phyloP scores from a whole-genome alignment of 2,888 invertebrate species.

The Tetranychus piercei region DNA sequence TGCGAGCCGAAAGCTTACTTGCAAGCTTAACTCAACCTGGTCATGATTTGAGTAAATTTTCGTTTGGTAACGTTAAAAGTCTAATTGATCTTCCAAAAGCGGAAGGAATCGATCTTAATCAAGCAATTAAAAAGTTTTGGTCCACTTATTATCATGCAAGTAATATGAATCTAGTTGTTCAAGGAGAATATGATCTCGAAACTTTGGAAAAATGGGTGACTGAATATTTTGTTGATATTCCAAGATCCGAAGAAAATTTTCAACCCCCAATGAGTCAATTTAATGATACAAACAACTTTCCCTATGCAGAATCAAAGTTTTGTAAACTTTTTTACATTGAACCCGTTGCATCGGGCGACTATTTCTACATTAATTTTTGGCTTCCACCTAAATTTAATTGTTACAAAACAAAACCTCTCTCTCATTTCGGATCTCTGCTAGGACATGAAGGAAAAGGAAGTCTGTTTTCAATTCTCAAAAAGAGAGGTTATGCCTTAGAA shows the following conservation, averaged over 20 bases:
- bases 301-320: constrained; percentile 30
- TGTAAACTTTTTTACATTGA: constrained; percentile 31
- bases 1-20: constrained; percentile 16
- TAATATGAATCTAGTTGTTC: constrained; percentile 22
- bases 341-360: constrained; percentile 31
- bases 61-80: constrained; percentile 20
- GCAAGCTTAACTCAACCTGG: constrained; percentile 9
- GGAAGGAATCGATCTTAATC: constrained; percentile 16
- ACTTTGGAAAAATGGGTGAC: constrained; percentile 18
- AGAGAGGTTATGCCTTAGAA: constrained; percentile 30
- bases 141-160: constrained; percentile 19
- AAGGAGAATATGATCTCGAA: constrained; percentile 20
- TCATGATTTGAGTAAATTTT: constrained; percentile 18
- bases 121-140: constrained; percentile 17
- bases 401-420: constrained; percentile 20
- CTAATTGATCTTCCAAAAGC: constrained; percentile 16
- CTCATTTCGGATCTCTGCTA: constrained; percentile 18
- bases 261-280: neutral
- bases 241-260: neutral
- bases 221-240: constrained; percentile 16
- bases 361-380: constrained; percentile 46
- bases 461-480: constrained; percentile 18
- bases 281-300: constrained; percentile 15
- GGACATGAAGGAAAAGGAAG: constrained; percentile 24
- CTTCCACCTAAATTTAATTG: constrained; percentile 44